A percentile compares a stretch with the other conserved stretches of the same genome.
Evolutionary conservation across 2,797 vertebrate species (phyloP).

Genomic region (Semaprochilodus insignis): DNA sequence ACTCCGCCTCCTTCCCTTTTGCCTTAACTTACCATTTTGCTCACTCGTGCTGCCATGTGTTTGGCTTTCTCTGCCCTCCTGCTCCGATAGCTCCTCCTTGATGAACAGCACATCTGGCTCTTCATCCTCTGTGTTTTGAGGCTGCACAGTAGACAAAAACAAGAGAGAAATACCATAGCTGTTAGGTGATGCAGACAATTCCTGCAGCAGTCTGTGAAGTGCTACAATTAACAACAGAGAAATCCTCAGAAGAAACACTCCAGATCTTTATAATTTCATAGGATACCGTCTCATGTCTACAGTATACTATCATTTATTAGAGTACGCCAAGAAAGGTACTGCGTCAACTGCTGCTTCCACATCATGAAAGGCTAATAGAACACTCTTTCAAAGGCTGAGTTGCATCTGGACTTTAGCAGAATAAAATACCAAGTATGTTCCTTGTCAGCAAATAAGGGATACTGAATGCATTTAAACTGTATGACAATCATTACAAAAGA

Average conservation of each 20-base stretch:
- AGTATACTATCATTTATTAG: too few relatives aligned
- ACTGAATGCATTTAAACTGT: neutral
- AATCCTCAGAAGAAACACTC: too few relatives aligned
- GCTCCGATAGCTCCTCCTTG: slow-evolving; percentile 72
- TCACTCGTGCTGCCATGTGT: slow-evolving; percentile 65
- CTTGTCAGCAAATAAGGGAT: neutral
- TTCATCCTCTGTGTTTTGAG: slow-evolving; percentile 60
- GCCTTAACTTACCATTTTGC: slow-evolving; percentile 73
- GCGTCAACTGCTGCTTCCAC: neutral
- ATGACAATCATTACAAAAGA: neutral
- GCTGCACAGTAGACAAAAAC: slow-evolving; percentile 52
- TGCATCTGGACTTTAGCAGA: neutral
- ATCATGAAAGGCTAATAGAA: too few relatives aligned
- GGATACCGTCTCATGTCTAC: too few relatives aligned
- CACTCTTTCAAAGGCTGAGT: too few relatives aligned
- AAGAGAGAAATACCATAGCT: slow-evolving; percentile 40
- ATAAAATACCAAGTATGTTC: neutral
- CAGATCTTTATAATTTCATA: too few relatives aligned
- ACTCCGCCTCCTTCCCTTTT: neutral
- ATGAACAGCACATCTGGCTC: slow-evolving; percentile 73
- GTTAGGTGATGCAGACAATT: slow-evolving; percentile 9
- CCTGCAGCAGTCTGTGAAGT: neutral
- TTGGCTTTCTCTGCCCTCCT: slow-evolving; percentile 40
- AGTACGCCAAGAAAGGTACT: neutral
- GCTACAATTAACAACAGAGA: neutral